phyloP scores from a whole-genome alignment of 2,113 vertebrate species.

The pig (Sus scrofa) region DNA sequence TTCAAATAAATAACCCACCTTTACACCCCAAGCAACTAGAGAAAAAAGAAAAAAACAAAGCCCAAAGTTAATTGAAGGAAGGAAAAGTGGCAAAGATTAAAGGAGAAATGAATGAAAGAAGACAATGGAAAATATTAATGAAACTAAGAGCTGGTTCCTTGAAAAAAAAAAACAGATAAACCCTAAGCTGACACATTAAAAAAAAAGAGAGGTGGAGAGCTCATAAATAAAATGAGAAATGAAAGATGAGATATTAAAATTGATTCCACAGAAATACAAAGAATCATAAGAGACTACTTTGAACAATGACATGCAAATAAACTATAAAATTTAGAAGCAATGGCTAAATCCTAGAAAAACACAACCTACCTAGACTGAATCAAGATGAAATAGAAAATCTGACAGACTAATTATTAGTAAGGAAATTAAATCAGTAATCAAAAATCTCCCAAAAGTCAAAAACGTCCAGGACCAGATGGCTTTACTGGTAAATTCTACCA shows the following conservation, averaged over 20 bases:
- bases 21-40: background rate
- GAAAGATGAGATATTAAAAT: background rate
- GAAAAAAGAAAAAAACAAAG: background rate
- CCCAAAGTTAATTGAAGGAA: background rate
- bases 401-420: too few species aligned
- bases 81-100: background rate
- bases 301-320: background rate
- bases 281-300: background rate
- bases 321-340: background rate
- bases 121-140: background rate
- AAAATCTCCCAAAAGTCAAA: too few species aligned
- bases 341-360: background rate
- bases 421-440: too few species aligned
- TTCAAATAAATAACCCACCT: background rate
- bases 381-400: background rate
- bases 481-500: too few species aligned
- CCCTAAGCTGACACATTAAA: background rate
- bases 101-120: background rate
- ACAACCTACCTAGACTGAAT: background rate
- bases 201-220: background rate
- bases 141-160: background rate
- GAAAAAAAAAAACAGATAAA: background rate
- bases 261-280: background rate
- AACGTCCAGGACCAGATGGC: too few species aligned
- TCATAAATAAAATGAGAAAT: background rate